phyloP scores from a whole-genome alignment of 2,888 invertebrate genomes.

The Sisyra nigra region DNA sequence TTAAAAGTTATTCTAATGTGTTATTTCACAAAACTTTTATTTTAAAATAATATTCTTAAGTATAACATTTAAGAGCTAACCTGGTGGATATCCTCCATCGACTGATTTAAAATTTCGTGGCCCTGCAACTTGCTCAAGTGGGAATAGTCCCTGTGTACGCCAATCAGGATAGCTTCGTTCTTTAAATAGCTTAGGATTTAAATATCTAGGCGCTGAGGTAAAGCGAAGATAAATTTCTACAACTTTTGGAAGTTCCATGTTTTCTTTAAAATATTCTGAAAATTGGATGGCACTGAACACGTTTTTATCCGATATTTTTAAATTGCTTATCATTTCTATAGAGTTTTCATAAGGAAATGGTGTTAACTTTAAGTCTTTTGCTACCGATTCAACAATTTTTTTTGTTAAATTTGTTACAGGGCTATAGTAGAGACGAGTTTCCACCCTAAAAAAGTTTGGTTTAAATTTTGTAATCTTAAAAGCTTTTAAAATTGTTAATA shows the following conservation, averaged over 20 bases:
- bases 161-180: slow-evolving; percentile 28
- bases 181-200: slow-evolving; percentile 14
- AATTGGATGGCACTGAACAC: slow-evolving; percentile 41
- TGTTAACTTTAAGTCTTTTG: too few relatives aligned
- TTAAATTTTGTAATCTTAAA: slow-evolving; percentile 14
- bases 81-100: slow-evolving; percentile 46
- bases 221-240: slow-evolving; percentile 40
- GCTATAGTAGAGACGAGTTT: too few relatives aligned
- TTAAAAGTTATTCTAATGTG: too few relatives aligned
- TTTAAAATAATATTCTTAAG: too few relatives aligned
- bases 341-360: too few relatives aligned
- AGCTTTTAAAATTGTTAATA: slow-evolving; percentile 12
- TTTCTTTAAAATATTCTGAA: slow-evolving; percentile 30
- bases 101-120: slow-evolving; percentile 36
- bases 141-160: slow-evolving; percentile 53
- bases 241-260: slow-evolving; percentile 27
- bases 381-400: too few relatives aligned
- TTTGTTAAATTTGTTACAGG: too few relatives aligned
- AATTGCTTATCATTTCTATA: too few relatives aligned
- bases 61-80: slow-evolving; percentile 14
- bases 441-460: slow-evolving; percentile 10
- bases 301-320: slow-evolving; percentile 12
- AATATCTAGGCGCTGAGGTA: slow-evolving; percentile 34
- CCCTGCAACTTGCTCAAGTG: slow-evolving; percentile 44
- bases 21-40: too few relatives aligned